Percentiles rank a stretch among this genome's conserved stretches.
Evolutionary conservation across 2,888 invertebrate genomes (phyloP).

Genomic region (Timema cristinae): DNA sequence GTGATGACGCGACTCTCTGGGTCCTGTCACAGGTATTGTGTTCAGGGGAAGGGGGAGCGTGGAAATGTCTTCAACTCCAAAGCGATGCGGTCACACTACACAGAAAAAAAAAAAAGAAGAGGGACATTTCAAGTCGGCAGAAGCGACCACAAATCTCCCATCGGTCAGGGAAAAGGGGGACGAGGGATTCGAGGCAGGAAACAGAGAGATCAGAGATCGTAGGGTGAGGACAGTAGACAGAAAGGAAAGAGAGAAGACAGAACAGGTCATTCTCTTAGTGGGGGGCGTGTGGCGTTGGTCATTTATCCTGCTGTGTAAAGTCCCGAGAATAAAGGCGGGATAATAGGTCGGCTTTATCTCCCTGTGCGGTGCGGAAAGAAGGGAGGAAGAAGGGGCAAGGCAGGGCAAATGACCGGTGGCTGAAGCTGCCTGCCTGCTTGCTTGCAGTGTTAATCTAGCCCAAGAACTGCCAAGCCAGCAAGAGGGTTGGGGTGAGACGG

Average conservation of each 20-base stretch:
- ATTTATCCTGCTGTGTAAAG: conserved; percentile 30
- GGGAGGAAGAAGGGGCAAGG: conserved; percentile 3
- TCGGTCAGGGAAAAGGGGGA: conserved; percentile 10
- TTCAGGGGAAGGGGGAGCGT: no score
- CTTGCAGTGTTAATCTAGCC: conserved; percentile 29
- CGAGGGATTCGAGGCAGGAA: background rate
- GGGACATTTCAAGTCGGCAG: background rate
- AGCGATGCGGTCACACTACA: no score
- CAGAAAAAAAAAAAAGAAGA: no score
- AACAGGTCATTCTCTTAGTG: conserved; percentile 14
- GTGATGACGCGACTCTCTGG: no score
- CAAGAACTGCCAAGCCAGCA: conserved; percentile 30
- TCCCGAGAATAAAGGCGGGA: conserved; percentile 25
- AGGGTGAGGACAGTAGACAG: conserved; percentile 19
- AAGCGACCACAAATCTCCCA: conserved; percentile 21
- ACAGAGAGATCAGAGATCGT: conserved; percentile 5
- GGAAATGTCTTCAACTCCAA: no score
- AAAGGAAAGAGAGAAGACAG: conserved; percentile 16
- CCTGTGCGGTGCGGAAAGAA: conserved; percentile 16
- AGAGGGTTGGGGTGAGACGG: background rate
- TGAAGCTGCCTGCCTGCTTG: background rate
- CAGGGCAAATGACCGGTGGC: conserved; percentile 7
- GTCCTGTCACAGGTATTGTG: no score
- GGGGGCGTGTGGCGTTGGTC: conserved; percentile 23
- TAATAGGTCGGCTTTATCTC: conserved; percentile 32